A percentile compares a stretch with the other conserved stretches of the same genome.
Evolutionary conservation across 2,113 vertebrate genomes (phyloP).

Genomic region (Plotosus lineatus): DNA sequence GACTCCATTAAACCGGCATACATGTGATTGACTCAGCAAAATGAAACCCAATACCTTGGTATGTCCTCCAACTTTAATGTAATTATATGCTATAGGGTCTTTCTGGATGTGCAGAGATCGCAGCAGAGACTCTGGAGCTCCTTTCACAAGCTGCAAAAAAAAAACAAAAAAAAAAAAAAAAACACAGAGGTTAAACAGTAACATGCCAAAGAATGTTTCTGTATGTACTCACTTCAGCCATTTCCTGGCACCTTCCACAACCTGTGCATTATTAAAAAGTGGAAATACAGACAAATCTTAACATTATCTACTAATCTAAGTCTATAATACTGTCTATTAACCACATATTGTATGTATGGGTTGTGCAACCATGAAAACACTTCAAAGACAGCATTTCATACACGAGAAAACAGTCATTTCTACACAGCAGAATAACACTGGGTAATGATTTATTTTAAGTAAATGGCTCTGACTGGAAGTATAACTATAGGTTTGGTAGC

Average conservation of each 20-base stretch:
- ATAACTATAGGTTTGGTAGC: slow-evolving; percentile 35
- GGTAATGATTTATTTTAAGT: slow-evolving; percentile 26
- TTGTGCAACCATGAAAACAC: background rate
- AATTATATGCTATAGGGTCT: slow-evolving; percentile 83
- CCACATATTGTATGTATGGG: background rate
- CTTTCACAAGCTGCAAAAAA: slow-evolving; percentile 83
- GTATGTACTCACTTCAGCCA: slow-evolving; percentile 1
- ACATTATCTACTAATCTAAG: background rate
- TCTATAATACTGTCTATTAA: background rate
- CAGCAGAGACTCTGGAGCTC: slow-evolving; percentile 86
- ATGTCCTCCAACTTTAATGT: slow-evolving; percentile 84
- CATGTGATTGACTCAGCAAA: slow-evolving; percentile 1
- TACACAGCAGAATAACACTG: background rate
- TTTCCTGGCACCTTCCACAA: background rate
- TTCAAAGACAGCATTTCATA: background rate
- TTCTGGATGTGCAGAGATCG: slow-evolving; percentile 89
- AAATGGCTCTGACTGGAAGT: slow-evolving; percentile 6
- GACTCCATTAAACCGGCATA: background rate
- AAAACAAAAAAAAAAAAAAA: background rate
- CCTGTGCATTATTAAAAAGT: background rate
- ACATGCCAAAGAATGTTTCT: background rate
- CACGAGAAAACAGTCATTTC: slow-evolving; percentile 11
- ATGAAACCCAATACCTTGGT: slow-evolving; percentile 78
- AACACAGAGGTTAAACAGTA: slow-evolving; percentile 17
- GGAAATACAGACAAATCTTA: background rate